Conservation (phyloP, 2,888 invertebrate species). For the Tinea pellionella region DNA sequence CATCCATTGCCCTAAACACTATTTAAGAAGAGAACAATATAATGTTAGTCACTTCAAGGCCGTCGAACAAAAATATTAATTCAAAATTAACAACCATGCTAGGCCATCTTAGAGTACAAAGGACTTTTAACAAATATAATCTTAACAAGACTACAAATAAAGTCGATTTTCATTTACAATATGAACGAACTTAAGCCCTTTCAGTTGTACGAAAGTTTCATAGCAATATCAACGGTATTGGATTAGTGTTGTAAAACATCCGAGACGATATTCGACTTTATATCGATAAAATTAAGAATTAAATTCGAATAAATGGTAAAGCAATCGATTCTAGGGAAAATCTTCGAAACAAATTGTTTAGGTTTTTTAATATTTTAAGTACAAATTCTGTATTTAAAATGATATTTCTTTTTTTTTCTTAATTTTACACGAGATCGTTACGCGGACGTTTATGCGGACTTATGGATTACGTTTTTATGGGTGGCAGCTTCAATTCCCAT, state of each 20-base stretch:
- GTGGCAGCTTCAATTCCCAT: too few species aligned
- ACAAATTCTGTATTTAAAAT: neutral
- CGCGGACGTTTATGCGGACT: too few species aligned
- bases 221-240: constrained; percentile 5
- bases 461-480: too few species aligned
- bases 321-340: neutral
- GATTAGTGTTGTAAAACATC: neutral
- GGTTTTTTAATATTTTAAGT: neutral
- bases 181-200: neutral
- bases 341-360: constrained; percentile 3
- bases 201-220: neutral
- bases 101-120: neutral
- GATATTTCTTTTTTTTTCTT: too few species aligned
- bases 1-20: too few species aligned
- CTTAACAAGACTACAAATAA: neutral
- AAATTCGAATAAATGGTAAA: neutral
- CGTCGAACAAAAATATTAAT: neutral
- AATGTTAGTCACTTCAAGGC: too few species aligned
- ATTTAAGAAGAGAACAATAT: too few species aligned
- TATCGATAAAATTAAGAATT: neutral
- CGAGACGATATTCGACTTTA: neutral
- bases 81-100: neutral
- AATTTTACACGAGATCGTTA: neutral
- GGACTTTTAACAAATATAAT: neutral
- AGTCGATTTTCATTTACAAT: neutral